Evolutionary conservation across 2,888 invertebrate species (phyloP), one percentile per base, ranked within the genome.

Genomic region (Sarcophaga carnaria): DNA sequence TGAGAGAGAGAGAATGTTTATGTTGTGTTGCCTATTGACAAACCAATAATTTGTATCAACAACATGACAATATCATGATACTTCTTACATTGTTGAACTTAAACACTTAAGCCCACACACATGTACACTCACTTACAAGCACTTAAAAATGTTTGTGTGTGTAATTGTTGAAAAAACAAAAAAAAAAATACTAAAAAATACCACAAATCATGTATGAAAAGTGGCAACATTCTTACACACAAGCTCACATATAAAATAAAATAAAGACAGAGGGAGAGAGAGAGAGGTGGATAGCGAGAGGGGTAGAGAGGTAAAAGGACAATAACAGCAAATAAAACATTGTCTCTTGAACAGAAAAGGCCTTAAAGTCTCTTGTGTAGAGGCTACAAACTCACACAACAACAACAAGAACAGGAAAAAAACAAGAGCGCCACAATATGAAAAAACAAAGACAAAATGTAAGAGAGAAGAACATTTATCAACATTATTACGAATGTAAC

Each of bases 171-270:
- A 54, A 14, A 17, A 49, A 66, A 71, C 2, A 63, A 54, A 71
- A 4, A 49, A 49, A 49, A 47, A 64, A 20, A 47, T 20, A 17
- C 14, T 2, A 11, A 54, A 54, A 54, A 54, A 54, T 59, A 45
- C 78, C 74, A 85, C 81, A 81, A 81, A 81, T 85, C 74, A 63
- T 85, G 69, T 54, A 77, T 74, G 72, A 85, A 81, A 75, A 81
- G 74, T 76, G 66, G 60, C 71, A 62, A 79, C 64, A 78, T 74
- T 80, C 37, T 47, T 72, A 49, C 70, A 22, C 45, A 69, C 70
- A 70, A 11, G 25, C 64, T 64, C 4, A 60, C 11, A 66, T 12
- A 74, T 47, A 14, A 69, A 72, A n/a, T 22, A 45, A 75, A n/a
- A 49, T 47, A 25, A 22, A 54, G 45, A 45, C 45, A 27, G 37